phyloP scores from a whole-genome alignment of 2,797 vertebrate species.

The Decapterus maruadsi region DNA sequence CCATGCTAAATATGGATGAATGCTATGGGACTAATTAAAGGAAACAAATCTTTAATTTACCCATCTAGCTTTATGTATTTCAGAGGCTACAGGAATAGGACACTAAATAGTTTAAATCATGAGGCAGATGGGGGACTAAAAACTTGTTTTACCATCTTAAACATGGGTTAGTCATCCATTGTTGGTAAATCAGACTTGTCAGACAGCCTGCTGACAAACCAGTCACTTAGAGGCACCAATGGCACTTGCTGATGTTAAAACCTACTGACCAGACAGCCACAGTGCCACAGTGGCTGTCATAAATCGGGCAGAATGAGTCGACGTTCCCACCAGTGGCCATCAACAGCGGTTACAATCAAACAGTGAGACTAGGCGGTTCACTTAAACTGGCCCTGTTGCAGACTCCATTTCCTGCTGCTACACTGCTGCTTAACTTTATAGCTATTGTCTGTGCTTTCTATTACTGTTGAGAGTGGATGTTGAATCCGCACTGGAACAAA shows the following conservation, averaged over 20 bases:
- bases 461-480: too few relatives aligned
- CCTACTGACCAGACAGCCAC: slow-evolving; percentile 30
- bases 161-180: slow-evolving; percentile 5
- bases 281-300: slow-evolving; percentile 24
- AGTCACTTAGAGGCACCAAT: slow-evolving; percentile 13
- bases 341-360: slow-evolving; percentile 54
- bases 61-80: background rate
- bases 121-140: background rate
- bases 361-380: slow-evolving; percentile 4
- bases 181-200: slow-evolving; percentile 8
- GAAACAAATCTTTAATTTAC: background rate
- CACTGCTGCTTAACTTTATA: background rate
- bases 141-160: background rate
- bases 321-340: slow-evolving; percentile 43
- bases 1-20: background rate
- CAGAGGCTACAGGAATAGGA: background rate
- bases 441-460: background rate
- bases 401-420: slow-evolving; percentile 10
- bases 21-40: slow-evolving; percentile 1
- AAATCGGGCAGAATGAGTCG: slow-evolving; percentile 10
- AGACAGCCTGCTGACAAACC: slow-evolving; percentile 20
- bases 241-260: slow-evolving; percentile 25
- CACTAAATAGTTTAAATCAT: background rate
- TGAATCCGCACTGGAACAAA: background rate
- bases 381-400: slow-evolving; percentile 13